Base-by-base conservation (phyloP, 2,113 vertebrate species). In the Pseudolaguvia tuberculata region DNA sequence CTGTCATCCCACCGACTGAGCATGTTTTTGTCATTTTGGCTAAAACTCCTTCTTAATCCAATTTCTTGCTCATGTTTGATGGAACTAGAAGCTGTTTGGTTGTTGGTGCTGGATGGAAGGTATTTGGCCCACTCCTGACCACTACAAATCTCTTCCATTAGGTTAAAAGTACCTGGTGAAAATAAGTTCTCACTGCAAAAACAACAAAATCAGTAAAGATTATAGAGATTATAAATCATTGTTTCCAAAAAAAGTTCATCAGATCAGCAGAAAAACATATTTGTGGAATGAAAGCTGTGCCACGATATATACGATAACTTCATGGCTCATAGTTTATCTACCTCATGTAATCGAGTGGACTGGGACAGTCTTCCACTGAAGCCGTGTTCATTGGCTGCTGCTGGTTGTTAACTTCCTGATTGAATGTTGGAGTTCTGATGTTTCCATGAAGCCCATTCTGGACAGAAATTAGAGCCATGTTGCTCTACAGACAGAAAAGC, bases 71-170 rank as follows among this genome's bases (percentile, higher is more conserved):
- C n/a, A 13, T 61, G 9, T 69, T 35, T 57, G 51, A n/a, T 78
- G 69, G 58, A 47, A 75, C 18, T 47, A 78, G 70, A 63, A 14
- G 79, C 53, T 78, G 79, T 72, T 72, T 76, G 39, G 78, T 48
- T 35, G 79, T 1, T 61, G 20, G 51, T 63, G 27, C 17, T 25
- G 31, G 61, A 59, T 20, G 15, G 81, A 83, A 89, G 55, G 50
- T 88, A 91, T 78, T 75, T 87, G 59, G 84, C 86, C 90, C 90
- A 91, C 58, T 90, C 82, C 58, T 89, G 83, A 56, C 87, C 89
- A 0, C 77, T 85, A 65, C 81, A 74, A 0, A 91, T 91, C 79
- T 92, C 91, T 1, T 91, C 89, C 83, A 91, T 81, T 3, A 92
- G 78, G 55, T 86, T 91, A 42, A 89, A 88, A 0, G 87, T 83